Conservation (phyloP, 2,113 vertebrate species). For the Cranoglanis bouderius region DNA sequence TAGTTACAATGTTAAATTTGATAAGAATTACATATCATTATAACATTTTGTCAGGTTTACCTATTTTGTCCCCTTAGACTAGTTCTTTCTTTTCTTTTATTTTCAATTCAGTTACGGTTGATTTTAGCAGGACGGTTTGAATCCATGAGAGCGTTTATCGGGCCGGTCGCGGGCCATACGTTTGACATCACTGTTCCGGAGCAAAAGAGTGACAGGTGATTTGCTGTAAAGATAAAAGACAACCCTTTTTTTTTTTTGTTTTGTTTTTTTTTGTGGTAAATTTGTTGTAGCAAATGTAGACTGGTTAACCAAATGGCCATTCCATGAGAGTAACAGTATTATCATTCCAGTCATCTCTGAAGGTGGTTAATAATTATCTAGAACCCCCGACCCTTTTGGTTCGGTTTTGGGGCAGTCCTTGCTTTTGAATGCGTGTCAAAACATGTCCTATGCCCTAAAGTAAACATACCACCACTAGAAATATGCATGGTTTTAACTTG, state of each 20-base stretch:
- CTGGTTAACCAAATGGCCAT: not conserved
- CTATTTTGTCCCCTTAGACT: not conserved
- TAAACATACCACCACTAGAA: not conserved
- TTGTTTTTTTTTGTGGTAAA: no score
- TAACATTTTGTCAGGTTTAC: not conserved
- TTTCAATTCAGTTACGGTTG: not conserved
- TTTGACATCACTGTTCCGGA: not conserved
- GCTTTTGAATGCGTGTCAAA: not conserved
- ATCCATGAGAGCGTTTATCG: not conserved
- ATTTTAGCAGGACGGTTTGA: no score
- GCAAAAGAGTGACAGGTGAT: not conserved
- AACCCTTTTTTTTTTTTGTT: not conserved
- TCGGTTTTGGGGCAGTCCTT: not conserved
- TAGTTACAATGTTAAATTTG: not conserved
- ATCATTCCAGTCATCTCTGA: not conserved
- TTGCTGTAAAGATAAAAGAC: not conserved
- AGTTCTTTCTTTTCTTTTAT: not conserved
- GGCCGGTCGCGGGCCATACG: not conserved
- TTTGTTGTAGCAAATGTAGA: not conserved
- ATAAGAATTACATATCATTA: not conserved
- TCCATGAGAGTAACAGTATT: not conserved
- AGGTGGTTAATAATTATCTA: not conserved
- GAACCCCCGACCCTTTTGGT: not conserved
- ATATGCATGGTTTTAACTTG: not conserved
- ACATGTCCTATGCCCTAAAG: not conserved